Evolutionary conservation across 2,113 vertebrate genomes (phyloP).

Genomic region (Pomatostomus ruficeps): DNA sequence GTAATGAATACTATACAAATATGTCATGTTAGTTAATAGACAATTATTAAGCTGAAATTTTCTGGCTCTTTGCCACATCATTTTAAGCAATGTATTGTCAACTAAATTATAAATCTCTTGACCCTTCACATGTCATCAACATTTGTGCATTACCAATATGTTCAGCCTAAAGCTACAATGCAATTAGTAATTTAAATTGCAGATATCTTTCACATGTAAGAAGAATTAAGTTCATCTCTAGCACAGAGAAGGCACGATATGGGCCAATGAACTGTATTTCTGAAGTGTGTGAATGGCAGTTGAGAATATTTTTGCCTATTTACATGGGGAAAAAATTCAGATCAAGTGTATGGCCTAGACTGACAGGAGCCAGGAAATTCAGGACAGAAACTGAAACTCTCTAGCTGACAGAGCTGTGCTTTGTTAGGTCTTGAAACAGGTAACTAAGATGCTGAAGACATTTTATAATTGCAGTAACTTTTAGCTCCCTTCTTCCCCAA

Average conservation of each 20-base stretch:
- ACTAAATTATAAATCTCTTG: slow-evolving; percentile 65
- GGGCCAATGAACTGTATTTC: not conserved
- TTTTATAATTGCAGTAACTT: not conserved
- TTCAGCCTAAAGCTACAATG: slow-evolving; percentile 64
- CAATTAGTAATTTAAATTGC: slow-evolving; percentile 72
- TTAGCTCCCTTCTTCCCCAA: not conserved
- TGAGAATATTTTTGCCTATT: slow-evolving; percentile 29
- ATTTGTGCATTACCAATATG: slow-evolving; percentile 56
- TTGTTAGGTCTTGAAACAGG: not conserved
- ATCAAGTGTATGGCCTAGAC: not conserved
- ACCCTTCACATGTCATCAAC: slow-evolving; percentile 68
- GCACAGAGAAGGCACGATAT: not conserved
- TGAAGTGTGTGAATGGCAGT: slow-evolving; percentile 36
- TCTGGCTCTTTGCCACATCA: slow-evolving; percentile 66
- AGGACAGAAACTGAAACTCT: not conserved
- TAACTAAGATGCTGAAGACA: not conserved
- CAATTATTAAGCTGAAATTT: slow-evolving; percentile 70
- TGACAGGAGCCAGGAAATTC: slow-evolving; percentile 31
- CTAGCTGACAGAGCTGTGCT: not conserved
- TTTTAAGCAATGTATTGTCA: slow-evolving; percentile 65
- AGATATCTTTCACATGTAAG: slow-evolving; percentile 54
- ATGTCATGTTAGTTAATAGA: slow-evolving; percentile 70
- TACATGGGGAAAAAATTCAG: not conserved
- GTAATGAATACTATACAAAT: slow-evolving; percentile 63
- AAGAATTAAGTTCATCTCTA: slow-evolving; percentile 55